Conservation (phyloP, 2,888 invertebrate genomes). For the Trichogramma dendrolimi region DNA sequence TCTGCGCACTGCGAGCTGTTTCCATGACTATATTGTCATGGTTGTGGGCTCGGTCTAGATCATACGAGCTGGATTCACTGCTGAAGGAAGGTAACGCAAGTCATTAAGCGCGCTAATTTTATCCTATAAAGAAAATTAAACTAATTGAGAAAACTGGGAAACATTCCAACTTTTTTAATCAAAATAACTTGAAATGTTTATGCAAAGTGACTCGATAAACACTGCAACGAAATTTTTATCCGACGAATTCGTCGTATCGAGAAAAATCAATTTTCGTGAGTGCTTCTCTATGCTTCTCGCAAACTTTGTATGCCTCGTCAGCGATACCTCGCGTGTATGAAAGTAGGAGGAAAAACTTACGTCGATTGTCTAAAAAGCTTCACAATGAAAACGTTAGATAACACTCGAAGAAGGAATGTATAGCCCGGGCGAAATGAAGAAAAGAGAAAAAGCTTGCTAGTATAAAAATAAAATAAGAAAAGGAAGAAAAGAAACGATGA, state of each 20-base stretch:
- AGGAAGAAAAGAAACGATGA: slow-evolving; percentile 1
- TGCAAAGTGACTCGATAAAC: neutral
- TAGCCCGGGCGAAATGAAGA: neutral
- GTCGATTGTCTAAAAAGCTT: slow-evolving; percentile 15
- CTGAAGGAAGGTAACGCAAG: too few species aligned
- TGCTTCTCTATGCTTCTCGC: slow-evolving; percentile 16
- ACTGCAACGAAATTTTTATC: neutral
- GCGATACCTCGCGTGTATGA: slow-evolving; percentile 9
- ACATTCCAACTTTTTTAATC: too few species aligned
- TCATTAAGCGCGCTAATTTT: too few species aligned
- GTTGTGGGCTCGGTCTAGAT: too few species aligned
- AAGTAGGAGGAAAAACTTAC: neutral
- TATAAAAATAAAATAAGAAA: neutral
- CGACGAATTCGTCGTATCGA: neutral
- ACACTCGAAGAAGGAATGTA: slow-evolving; percentile 2
- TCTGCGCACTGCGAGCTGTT: neutral
- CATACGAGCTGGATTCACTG: too few species aligned
- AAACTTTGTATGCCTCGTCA: slow-evolving; percentile 15
- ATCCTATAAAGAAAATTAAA: too few species aligned
- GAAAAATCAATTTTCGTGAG: slow-evolving; percentile 22
- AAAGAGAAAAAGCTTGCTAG: neutral
- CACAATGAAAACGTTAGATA: slow-evolving; percentile 11
- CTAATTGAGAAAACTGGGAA: too few species aligned
- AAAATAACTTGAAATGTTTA: neutral
- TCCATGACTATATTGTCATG: slow-evolving; percentile 2